phyloP scores from a whole-genome alignment of 2,797 vertebrate genomes.

The Adrianichthys oophorus region DNA sequence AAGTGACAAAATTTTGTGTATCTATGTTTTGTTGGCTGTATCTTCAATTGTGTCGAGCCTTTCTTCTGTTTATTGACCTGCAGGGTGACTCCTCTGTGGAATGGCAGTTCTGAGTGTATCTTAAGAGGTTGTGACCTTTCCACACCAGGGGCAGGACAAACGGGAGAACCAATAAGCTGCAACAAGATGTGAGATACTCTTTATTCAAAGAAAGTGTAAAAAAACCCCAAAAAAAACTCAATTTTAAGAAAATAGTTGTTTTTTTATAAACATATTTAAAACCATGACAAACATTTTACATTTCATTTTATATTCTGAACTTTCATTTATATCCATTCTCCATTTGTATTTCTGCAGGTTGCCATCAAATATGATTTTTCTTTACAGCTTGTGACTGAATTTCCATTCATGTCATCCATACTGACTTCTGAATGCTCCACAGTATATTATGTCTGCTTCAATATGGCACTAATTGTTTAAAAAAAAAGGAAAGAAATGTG shows the following conservation, averaged over 20 bases:
- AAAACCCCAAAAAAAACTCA: neutral
- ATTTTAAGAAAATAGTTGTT: too few species aligned
- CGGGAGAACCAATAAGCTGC: slow-evolving; percentile 52
- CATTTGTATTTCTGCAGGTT: slow-evolving; percentile 14
- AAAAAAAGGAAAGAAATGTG: slow-evolving; percentile 47
- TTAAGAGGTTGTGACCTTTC: slow-evolving; percentile 56
- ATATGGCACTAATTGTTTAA: slow-evolving; percentile 65
- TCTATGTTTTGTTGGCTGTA: neutral
- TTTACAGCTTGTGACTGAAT: slow-evolving; percentile 14
- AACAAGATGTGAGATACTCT: slow-evolving; percentile 46
- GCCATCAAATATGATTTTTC: slow-evolving; percentile 44
- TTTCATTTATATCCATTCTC: slow-evolving; percentile 12
- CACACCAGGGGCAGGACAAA: slow-evolving; percentile 59
- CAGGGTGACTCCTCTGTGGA: slow-evolving; percentile 46
- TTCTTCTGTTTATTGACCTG: slow-evolving; percentile 16
- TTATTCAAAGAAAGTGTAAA: slow-evolving; percentile 12
- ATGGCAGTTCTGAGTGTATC: slow-evolving; percentile 56
- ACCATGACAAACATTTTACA: too few species aligned
- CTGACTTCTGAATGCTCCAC: slow-evolving; percentile 26
- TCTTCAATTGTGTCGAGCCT: neutral
- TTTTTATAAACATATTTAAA: too few species aligned
- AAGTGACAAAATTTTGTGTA: neutral
- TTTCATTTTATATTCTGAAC: neutral
- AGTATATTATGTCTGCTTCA: slow-evolving; percentile 38
- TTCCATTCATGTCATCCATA: slow-evolving; percentile 46